phyloP scores from a whole-genome alignment of 2,797 vertebrate species.

The Poecilia velifera region DNA sequence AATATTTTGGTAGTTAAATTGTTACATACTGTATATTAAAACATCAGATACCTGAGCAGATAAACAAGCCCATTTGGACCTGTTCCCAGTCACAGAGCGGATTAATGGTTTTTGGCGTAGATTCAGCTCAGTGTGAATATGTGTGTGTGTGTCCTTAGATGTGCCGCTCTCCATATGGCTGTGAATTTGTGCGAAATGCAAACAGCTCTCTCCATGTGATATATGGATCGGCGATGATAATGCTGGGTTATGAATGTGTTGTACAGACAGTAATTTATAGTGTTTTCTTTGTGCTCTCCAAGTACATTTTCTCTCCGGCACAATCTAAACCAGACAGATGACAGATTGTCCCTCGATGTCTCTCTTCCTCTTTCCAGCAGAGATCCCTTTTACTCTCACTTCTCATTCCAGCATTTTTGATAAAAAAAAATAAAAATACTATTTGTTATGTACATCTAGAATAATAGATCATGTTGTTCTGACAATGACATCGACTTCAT shows the following conservation, averaged over 20 bases:
- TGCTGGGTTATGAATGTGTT: conserved; percentile 72
- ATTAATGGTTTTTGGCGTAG: conserved; percentile 65
- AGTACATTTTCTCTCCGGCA: conserved; percentile 62
- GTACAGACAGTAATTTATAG: conserved; percentile 71
- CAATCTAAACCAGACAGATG: conserved; percentile 59
- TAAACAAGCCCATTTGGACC: conserved; percentile 59
- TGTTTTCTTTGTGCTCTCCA: conserved; percentile 68
- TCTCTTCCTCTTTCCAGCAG: conserved; percentile 46
- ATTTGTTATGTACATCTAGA: conserved; percentile 48
- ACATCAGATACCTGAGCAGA: conserved; percentile 47
- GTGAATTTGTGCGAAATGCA: conserved; percentile 52
- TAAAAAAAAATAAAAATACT: conserved; percentile 14
- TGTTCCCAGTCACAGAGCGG: conserved; percentile 53
- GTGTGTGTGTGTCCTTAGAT: conserved; percentile 33
- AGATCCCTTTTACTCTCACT: conserved; percentile 36
- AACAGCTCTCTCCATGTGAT: conserved; percentile 62
- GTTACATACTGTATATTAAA: conserved; percentile 42
- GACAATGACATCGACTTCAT: conserved; percentile 38
- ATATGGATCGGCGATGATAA: conserved; percentile 73
- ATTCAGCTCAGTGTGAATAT: conserved; percentile 29
- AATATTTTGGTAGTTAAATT: conserved; percentile 56
- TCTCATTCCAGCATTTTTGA: conserved; percentile 28
- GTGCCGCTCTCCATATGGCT: conserved; percentile 57
- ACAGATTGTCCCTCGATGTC: conserved; percentile 25
- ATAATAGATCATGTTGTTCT: conserved; percentile 46